Evolutionary conservation across 2,113 vertebrate genomes (phyloP), one percentile per base, ranked within the genome.

Genomic region (Platycercus adscitus): DNA sequence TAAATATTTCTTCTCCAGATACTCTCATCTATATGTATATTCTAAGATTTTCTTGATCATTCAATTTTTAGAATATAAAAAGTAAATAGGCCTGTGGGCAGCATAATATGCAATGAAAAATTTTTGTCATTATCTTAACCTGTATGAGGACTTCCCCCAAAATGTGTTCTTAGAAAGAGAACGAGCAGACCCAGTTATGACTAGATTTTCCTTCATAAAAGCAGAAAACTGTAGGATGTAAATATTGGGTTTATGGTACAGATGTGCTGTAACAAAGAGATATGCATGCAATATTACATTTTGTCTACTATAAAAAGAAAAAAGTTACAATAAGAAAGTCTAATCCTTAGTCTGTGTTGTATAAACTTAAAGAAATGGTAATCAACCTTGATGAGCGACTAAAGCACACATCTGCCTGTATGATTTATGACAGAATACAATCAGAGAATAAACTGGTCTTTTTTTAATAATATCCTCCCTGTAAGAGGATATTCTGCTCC

Each of bases 301-400:
- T 95, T 94, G 44, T 91, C 63, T 97, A 86, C 71, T 91, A 77
- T 85, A 94, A 96, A 95, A 96, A 49, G 85, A 91, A 95, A 26
- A 86, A 91, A 80, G 26, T 93, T 95, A 85, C 72, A 92, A 97
- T 97, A 97, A 96, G 96, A 96, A 68, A 76, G 72, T 86, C 72
- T 79, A 97, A 95, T 90, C 65, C 37, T 93, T 95, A 89, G 75
- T 44, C 94, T 97, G 87, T 89, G 43, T 76, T 94, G 39, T 81
- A 95, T 95, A 96, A 96, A 96, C 81, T 88, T 97, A 90, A 93
- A 96, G 81, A 94, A 95, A 94, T 64, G 47, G 20, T 98, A 98
- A 98, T 98, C 91, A 97, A 95, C 94, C 96, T 88, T 97, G 97
- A 98, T 97, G 97, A 25, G 0, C 98, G 96, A 98, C 97, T 98